Evolutionary conservation across 2,888 invertebrate genomes (phyloP).

Genomic region (Caradrina clavipalpis): DNA sequence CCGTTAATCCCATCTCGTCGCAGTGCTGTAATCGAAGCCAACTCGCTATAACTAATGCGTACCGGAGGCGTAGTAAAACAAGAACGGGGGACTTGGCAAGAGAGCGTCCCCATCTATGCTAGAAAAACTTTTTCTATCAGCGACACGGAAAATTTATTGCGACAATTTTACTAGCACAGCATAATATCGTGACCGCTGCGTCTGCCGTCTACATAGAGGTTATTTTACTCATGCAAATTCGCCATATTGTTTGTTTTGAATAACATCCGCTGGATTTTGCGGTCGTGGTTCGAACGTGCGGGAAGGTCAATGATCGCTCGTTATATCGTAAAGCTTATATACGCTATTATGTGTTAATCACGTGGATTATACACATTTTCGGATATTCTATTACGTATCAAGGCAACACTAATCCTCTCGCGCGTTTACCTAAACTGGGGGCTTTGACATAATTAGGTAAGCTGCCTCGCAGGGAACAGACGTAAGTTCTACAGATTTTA

Average conservation of each 20-base stretch:
- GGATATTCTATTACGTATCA: slow-evolving; percentile 52
- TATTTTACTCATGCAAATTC: slow-evolving; percentile 72
- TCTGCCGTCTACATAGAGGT: slow-evolving; percentile 56
- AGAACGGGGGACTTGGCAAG: slow-evolving; percentile 70
- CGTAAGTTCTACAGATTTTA: slow-evolving; percentile 31
- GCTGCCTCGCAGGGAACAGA: slow-evolving; percentile 2
- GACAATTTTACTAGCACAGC: slow-evolving; percentile 74
- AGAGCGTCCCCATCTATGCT: slow-evolving; percentile 62
- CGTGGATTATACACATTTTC: slow-evolving; percentile 48
- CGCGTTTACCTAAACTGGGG: slow-evolving; percentile 62
- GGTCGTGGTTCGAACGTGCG: slow-evolving; percentile 63
- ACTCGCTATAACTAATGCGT: slow-evolving; percentile 63
- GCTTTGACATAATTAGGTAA: slow-evolving; percentile 33
- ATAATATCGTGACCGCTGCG: slow-evolving; percentile 66
- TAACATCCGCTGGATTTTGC: slow-evolving; percentile 67
- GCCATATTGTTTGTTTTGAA: slow-evolving; percentile 72
- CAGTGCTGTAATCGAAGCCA: slow-evolving; percentile 67
- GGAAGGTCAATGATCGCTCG: slow-evolving; percentile 57
- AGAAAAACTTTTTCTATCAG: slow-evolving; percentile 83
- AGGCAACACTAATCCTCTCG: slow-evolving; percentile 53
- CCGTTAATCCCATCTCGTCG: slow-evolving; percentile 57
- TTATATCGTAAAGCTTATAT: slow-evolving; percentile 46
- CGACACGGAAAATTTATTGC: slow-evolving; percentile 77
- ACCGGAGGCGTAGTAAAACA: slow-evolving; percentile 64
- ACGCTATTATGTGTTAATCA: slow-evolving; percentile 57